Base-by-base conservation (phyloP, 2,113 vertebrate species). In the Coregonus clupeaformis region DNA sequence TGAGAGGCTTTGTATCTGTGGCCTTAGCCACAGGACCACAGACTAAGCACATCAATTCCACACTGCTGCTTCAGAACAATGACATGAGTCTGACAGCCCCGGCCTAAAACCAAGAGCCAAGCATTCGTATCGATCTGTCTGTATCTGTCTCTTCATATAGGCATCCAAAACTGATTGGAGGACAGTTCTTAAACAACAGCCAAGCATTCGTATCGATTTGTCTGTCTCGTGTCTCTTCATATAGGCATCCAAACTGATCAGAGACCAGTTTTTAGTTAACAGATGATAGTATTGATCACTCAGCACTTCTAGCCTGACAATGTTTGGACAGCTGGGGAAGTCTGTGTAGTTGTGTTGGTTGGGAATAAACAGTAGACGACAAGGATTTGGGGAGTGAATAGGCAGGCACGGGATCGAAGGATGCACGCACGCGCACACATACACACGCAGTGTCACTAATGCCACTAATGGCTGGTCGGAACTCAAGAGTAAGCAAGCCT, bases 11-110 rank as follows among this genome's bases (percentile, higher is more conserved):
- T 65, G 63, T 65, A 65, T 30, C 63, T 29, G 24, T 65, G 63
- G 63, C 63, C 63, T 29, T 30, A 63, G n/a, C 60, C 63, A 65
- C 25, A 6, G 14, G 63, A 65, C 63, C 63, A 63, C 60, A 65
- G 63, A 16, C 27, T 30, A 65, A 65, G 14, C 63, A 13, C 63
- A 65, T 65, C 63, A 29, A 25, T 30, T 65, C 25, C 63, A 65
- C 63, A 65, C 25, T 29, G 29, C 63, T 29, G 63, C 4, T 65
- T 29, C 22, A 22, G 63, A 30, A 65, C 63, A 65, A 65, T 65
- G 63, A 30, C 63, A 65, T 65, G 24, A 30, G 47, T 64, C 62
- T 64, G 62, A 24, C 24, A 3, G 62, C 62, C 16, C 62, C 11
- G 62, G 24, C 24, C 62, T 27, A 64, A 64, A 64, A 64, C n/a